These are phyloP conservation scores for Dryobotodes eremita DNA, from an alignment of 2,888 invertebrate genomes.

Conservation along the genomic window DNA sequence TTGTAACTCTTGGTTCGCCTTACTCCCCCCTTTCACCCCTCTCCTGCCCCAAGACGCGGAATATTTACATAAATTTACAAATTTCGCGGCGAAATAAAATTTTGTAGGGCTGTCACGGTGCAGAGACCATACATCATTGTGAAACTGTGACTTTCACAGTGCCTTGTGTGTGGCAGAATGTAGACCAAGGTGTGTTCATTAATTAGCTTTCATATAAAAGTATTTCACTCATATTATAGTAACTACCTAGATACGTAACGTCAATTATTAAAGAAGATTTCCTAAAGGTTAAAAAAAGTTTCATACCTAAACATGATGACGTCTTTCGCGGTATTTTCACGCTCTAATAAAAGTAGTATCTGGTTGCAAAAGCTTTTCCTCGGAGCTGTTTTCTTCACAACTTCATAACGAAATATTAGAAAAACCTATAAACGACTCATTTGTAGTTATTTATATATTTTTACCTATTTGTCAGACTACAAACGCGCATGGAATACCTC, in stretches of 20 bases:
- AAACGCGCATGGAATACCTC: background rate
- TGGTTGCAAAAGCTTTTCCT: background rate
- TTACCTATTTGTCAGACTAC: background rate
- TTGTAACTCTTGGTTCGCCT: constrained; percentile 69
- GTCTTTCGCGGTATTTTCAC: no score
- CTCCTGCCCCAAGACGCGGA: constrained; percentile 85
- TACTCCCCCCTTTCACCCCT: constrained; percentile 68
- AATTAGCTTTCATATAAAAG: background rate
- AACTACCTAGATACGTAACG: no score
- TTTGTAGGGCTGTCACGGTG: constrained; percentile 78
- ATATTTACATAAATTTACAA: constrained; percentile 91
- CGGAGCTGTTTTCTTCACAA: background rate
- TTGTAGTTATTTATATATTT: background rate
- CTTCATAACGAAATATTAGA: background rate
- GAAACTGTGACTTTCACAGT: background rate
- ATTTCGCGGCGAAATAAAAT: constrained; percentile 89
- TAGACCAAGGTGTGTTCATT: background rate
- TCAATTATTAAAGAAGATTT: no score
- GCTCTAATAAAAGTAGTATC: no score
- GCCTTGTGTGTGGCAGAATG: background rate
- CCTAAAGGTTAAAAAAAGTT: no score
- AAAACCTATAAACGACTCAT: no score
- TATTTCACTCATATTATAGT: no score
- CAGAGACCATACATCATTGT: background rate
- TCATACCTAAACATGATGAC: no score